phyloP scores from a whole-genome alignment of 2,113 vertebrate species.

The Alligator mississippiensis region DNA sequence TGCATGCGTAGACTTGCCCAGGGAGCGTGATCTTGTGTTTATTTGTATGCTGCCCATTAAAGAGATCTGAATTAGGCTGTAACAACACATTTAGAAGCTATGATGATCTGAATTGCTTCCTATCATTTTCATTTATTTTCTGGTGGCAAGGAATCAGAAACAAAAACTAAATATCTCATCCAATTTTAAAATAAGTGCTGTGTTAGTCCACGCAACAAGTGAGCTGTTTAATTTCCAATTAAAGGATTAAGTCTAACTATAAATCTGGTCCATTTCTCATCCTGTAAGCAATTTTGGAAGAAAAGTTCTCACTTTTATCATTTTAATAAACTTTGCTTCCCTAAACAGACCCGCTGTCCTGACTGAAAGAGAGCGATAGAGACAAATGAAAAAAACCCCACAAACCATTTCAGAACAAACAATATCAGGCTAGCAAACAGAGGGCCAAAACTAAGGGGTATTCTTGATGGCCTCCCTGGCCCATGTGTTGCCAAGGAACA shows the following conservation, averaged over 20 bases:
- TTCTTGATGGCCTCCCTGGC: fast-evolving
- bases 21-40: constrained; percentile 26
- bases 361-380: not conserved
- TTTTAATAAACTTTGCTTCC: not conserved
- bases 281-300: not conserved
- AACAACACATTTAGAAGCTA: constrained; percentile 40
- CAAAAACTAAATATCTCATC: constrained; percentile 33
- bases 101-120: constrained; percentile 48
- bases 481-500: too few species aligned
- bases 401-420: not conserved
- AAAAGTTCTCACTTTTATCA: not conserved
- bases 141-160: not conserved
- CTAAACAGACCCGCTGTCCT: not conserved
- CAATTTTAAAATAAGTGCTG: constrained; percentile 13
- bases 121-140: constrained; percentile 42
- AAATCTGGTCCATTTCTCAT: not conserved
- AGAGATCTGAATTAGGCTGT: constrained; percentile 26
- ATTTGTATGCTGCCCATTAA: constrained; percentile 18
- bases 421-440: not conserved
- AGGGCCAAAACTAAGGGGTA: not conserved
- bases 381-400: not conserved
- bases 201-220: not conserved
- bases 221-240: constrained; percentile 2
- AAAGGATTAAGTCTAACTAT: constrained; percentile 38
- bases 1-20: too few species aligned